Base-by-base conservation (phyloP, 2,113 vertebrate genomes). In the Centrocercus urophasianus region DNA sequence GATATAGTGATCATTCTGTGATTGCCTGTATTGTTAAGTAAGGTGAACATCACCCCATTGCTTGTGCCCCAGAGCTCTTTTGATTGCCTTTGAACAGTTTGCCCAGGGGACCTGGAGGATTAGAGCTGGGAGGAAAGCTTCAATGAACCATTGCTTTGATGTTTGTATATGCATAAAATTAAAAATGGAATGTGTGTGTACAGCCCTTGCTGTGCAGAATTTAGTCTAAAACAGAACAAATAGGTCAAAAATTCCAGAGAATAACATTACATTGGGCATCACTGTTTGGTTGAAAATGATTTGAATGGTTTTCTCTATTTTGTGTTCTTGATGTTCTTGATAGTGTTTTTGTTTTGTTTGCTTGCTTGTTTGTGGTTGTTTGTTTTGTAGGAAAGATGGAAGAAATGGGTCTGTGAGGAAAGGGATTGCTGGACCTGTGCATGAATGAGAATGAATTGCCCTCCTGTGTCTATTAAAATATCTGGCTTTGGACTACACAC, bases 1-100 rank as follows among this genome's bases (percentile, higher is more conserved):
- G 7, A 32, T 5, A 13, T 20, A 38, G 11, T 56, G 15, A 67
- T 67, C 50, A 80, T 32, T 50, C 69, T 7, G 0, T 54, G 20
- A 24, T 24, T 73, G 8, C n/a, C 69, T 91, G 10, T 67, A 52
- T 19, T 75, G 70, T 67, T 80, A 77, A 84, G 14, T 27, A 36
- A 86, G 47, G 22, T 61, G 74, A 61, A 28, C 40, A 42, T 63
- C 48, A 27, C 22, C 24, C 36, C 2, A 5, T 59, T 69, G 20
- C 34, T 78, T 64, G 69, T 82, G 70, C 22, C 43, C 34, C 43
- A 52, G 47, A 70, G 47, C 25, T 86, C 17, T 71, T 94, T 76
- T 86, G 90, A 86, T 94, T 32, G 3, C 36, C 15, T 93, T 77
- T 47, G 64, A 76, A 83, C 22, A 66, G 12, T 66, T 95, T 89